A percentile compares a stretch with the other conserved stretches of the same genome.
phyloP scores from a whole-genome alignment of 1,140 invertebrate species.

The Drepana arcuata region DNA sequence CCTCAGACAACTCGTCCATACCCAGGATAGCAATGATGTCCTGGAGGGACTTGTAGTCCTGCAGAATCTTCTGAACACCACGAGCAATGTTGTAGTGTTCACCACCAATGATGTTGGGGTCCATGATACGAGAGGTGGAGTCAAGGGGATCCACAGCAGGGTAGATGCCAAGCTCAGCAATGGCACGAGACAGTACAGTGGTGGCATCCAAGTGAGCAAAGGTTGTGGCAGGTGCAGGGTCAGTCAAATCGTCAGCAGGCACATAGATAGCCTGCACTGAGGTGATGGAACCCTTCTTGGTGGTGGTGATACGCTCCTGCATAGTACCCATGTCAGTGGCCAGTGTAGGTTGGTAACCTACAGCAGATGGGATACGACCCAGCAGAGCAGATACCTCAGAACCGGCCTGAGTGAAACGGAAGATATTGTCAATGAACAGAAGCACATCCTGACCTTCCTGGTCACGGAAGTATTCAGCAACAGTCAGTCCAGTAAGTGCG shows the following conservation, averaged over 20 bases:
- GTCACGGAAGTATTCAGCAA: conserved; percentile 99
- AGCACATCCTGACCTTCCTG: conserved; percentile 99
- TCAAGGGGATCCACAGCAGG: conserved; percentile 98
- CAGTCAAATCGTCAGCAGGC: conserved; percentile 98
- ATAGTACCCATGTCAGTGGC: conserved; percentile 99
- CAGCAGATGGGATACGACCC: conserved; percentile 99
- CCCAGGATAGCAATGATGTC: conserved; percentile 99
- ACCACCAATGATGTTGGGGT: conserved; percentile 95
- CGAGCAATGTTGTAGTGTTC: conserved; percentile 97
- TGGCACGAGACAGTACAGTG: conserved; percentile 96
- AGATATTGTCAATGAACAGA: conserved; percentile 99
- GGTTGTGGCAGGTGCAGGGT: conserved; percentile 98
- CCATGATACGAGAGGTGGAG: conserved; percentile 98
- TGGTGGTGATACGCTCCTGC: conserved; percentile 99
- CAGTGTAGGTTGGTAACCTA: conserved; percentile 98
- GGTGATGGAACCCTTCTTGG: conserved; percentile 98
- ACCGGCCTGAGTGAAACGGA: conserved; percentile 99
- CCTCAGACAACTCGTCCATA: conserved; percentile 99
- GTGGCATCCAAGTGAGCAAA: conserved; percentile 99
- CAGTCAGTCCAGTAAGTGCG: conserved; percentile 94
- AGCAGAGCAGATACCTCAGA: conserved; percentile 96
- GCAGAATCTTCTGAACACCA: conserved; percentile 97
- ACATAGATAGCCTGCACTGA: conserved; percentile 99
- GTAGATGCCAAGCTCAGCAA: conserved; percentile 95
- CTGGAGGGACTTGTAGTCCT: conserved; percentile 96